These are phyloP conservation scores for Acromyrmex echinatior DNA, from an alignment of 1,140 invertebrate genomes.

Conservation along the genomic window DNA sequence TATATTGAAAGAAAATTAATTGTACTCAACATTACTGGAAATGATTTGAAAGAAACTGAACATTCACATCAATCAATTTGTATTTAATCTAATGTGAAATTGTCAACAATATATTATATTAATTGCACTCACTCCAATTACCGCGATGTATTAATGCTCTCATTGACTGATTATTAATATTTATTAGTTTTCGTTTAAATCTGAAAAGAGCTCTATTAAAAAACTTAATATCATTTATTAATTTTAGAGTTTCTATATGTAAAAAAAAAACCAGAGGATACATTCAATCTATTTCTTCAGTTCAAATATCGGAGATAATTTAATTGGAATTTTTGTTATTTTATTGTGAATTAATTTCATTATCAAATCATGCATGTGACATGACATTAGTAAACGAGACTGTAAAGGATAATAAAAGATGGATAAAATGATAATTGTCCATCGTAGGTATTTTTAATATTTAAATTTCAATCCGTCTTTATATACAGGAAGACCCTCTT, in stretches of 20 bases:
- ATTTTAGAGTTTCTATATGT: neutral
- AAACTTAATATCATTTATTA: too few species aligned
- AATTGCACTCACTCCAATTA: too few species aligned
- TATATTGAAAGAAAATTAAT: too few species aligned
- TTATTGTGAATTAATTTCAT: slow-evolving; percentile 9
- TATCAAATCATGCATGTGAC: neutral
- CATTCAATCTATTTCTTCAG: neutral
- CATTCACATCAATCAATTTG: too few species aligned
- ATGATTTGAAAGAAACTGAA: too few species aligned
- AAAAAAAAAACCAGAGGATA: neutral
- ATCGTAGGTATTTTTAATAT: slow-evolving; percentile 66
- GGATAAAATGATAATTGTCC: neutral
- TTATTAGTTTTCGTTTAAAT: too few species aligned
- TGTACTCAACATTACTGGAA: too few species aligned
- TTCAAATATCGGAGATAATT: neutral
- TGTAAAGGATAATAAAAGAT: neutral
- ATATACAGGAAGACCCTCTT: slow-evolving; percentile 65
- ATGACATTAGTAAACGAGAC: neutral
- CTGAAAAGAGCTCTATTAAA: too few species aligned
- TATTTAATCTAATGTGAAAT: too few species aligned
- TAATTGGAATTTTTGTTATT: neutral
- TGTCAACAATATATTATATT: too few species aligned
- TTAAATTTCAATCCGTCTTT: slow-evolving; percentile 56
- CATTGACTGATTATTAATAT: too few species aligned
- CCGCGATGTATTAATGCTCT: too few species aligned